Percentiles rank a stretch among this genome's conserved stretches.
phyloP scores from a whole-genome alignment of 2,113 vertebrate genomes.

The Vicugna pacos region DNA sequence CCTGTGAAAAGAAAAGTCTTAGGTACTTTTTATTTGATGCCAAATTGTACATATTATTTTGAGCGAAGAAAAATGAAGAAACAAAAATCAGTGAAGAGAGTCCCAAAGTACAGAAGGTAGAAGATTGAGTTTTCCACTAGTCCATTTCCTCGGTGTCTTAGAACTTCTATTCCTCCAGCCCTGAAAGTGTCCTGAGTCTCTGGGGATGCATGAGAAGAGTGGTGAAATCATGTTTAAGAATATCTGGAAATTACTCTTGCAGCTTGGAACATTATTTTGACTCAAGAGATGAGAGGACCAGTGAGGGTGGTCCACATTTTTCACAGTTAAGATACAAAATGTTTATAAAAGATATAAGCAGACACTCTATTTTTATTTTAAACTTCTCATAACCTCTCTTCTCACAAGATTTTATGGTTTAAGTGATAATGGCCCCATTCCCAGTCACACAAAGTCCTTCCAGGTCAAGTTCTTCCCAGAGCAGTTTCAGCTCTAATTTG shows the following conservation, averaged over 20 bases:
- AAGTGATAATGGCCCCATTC: not conserved
- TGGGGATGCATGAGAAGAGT: not conserved
- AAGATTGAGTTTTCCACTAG: not conserved
- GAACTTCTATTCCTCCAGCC: not conserved
- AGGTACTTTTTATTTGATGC: slow-evolving; percentile 25
- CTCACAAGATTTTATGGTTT: not conserved
- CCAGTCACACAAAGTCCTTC: not conserved
- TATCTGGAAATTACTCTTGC: not conserved
- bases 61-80: not conserved
- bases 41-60: not conserved
- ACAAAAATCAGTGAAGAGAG: not conserved
- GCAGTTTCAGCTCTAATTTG: not conserved
- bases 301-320: slow-evolving; percentile 47
- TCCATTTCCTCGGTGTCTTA: not conserved
- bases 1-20: not conserved
- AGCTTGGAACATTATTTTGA: not conserved
- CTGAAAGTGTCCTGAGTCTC: not conserved
- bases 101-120: not conserved
- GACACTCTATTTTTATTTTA: slow-evolving; percentile 2
- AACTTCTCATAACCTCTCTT: slow-evolving; percentile 11
- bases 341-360: slow-evolving; percentile 11
- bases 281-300: not conserved
- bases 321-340: slow-evolving; percentile 59
- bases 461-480: not conserved
- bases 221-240: not conserved